A percentile compares a stretch with the other conserved stretches of the same genome.
Evolutionary conservation across 2,888 invertebrate genomes (phyloP).

Genomic region (Cyclophora albipunctata): DNA sequence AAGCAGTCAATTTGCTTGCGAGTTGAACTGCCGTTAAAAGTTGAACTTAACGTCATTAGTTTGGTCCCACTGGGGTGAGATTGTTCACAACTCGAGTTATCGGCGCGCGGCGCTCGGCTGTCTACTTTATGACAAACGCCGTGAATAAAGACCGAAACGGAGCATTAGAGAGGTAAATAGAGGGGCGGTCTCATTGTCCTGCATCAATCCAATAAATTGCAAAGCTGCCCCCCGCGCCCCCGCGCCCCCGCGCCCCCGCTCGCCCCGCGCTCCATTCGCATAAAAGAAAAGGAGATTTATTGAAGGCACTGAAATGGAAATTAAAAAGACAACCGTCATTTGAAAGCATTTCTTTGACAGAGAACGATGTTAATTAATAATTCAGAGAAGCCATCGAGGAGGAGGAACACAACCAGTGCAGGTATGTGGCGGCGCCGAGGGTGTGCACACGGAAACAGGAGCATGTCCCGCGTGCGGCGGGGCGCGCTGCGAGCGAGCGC

Average conservation of each 20-base stretch:
- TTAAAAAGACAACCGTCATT: slow-evolving; percentile 23
- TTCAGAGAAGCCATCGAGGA: background rate
- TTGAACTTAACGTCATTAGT: slow-evolving; percentile 7
- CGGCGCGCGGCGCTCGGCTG: background rate
- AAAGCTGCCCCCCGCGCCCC: slow-evolving; percentile 1
- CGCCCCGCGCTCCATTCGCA: background rate
- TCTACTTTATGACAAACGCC: slow-evolving; percentile 9
- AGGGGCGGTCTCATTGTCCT: slow-evolving; percentile 14
- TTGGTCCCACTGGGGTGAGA: background rate
- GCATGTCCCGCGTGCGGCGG: too few species aligned
- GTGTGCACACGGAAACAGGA: too few species aligned
- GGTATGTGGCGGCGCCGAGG: too few species aligned
- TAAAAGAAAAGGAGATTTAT: slow-evolving; percentile 22
- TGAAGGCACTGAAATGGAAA: slow-evolving; percentile 21
- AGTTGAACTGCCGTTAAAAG: slow-evolving; percentile 2
- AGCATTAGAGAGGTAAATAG: slow-evolving; percentile 9
- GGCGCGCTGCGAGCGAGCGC: too few species aligned
- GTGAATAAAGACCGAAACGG: slow-evolving; percentile 3
- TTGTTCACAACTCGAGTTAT: background rate
- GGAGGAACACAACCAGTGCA: background rate
- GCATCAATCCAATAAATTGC: slow-evolving; percentile 14
- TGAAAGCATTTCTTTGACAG: slow-evolving; percentile 12
- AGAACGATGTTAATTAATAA: slow-evolving; percentile 14
- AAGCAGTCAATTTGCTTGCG: too few species aligned
- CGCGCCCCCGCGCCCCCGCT: background rate